Percentiles rank a stretch among this genome's conserved stretches.
These are phyloP conservation scores for Metacarcinus magister DNA, from an alignment of 2,888 invertebrate genomes.

Conservation along the genomic window DNA sequence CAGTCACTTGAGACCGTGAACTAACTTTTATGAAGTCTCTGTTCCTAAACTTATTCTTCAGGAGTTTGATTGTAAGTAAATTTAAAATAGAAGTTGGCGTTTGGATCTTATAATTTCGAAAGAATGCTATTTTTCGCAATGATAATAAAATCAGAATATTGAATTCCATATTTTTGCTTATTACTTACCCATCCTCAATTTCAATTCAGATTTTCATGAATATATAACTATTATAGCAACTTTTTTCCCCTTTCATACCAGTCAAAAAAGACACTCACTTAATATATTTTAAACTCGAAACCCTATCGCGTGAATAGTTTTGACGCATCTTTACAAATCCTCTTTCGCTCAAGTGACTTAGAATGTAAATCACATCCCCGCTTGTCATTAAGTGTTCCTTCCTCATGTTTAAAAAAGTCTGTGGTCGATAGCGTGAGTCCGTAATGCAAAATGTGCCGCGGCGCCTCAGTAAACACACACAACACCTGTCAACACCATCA, in stretches of 20 bases:
- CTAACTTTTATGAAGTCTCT: no score
- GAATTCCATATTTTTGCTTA: neutral
- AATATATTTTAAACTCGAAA: neutral
- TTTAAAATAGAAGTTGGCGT: neutral
- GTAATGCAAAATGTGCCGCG: neutral
- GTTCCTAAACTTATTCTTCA: no score
- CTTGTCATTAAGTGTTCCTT: neutral
- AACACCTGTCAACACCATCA: neutral
- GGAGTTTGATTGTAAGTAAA: no score
- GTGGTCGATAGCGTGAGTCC: neutral
- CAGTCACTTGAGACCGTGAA: neutral
- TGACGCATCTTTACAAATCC: neutral
- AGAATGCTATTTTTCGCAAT: neutral
- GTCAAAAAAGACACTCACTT: neutral
- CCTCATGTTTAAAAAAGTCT: neutral
- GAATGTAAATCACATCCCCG: neutral
- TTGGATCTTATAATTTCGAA: neutral
- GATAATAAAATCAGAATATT: neutral
- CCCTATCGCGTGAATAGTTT: neutral
- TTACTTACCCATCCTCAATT: neutral
- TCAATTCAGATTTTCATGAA: neutral
- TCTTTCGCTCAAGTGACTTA: neutral
- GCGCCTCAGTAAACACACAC: neutral
- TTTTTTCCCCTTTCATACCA: neutral
- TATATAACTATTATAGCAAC: neutral